Conservation (phyloP, 1,140 invertebrate species). For the Pseudomyrmex sp. region DNA sequence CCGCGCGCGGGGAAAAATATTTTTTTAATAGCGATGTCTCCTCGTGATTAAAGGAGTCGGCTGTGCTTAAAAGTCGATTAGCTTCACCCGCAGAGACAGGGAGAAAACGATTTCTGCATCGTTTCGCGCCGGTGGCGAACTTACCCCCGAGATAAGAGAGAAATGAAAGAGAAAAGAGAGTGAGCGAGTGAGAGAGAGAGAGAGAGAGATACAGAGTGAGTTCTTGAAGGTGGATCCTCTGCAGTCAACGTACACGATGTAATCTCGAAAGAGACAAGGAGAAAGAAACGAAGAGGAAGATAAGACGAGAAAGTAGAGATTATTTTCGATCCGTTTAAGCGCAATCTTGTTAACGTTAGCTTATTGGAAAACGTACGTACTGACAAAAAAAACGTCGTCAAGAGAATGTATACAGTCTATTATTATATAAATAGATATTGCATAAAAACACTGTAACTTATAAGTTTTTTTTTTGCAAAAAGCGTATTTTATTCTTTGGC, state of each 20-base stretch:
- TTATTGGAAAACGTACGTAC: slow-evolving; percentile 5
- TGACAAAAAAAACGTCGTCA: slow-evolving; percentile 67
- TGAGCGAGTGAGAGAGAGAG: background rate
- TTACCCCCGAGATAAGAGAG: slow-evolving; percentile 29
- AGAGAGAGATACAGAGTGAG: slow-evolving; percentile 8
- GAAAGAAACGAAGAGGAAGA: slow-evolving; percentile 54
- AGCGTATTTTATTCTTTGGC: slow-evolving; percentile 41
- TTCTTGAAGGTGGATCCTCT: slow-evolving; percentile 55
- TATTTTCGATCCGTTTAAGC: slow-evolving; percentile 73
- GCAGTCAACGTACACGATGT: slow-evolving; percentile 68
- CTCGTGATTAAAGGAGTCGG: slow-evolving; percentile 62
- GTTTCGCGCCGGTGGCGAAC: slow-evolving; percentile 37
- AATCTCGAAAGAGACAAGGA: slow-evolving; percentile 69
- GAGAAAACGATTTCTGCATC: slow-evolving; percentile 65
- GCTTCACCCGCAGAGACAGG: slow-evolving; percentile 11
- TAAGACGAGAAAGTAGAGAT: slow-evolving; percentile 63
- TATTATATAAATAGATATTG: too few relatives aligned
- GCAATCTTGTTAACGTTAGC: slow-evolving; percentile 78
- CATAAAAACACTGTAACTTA: background rate
- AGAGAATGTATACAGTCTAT: background rate
- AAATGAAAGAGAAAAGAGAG: background rate
- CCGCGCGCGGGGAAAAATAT: slow-evolving; percentile 9
- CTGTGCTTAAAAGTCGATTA: slow-evolving; percentile 72
- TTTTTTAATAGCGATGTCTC: slow-evolving; percentile 58
- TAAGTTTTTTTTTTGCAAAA: background rate